These are phyloP conservation scores for Tribolium madens DNA, from an alignment of 1,140 invertebrate genomes.

Conservation along the genomic window DNA sequence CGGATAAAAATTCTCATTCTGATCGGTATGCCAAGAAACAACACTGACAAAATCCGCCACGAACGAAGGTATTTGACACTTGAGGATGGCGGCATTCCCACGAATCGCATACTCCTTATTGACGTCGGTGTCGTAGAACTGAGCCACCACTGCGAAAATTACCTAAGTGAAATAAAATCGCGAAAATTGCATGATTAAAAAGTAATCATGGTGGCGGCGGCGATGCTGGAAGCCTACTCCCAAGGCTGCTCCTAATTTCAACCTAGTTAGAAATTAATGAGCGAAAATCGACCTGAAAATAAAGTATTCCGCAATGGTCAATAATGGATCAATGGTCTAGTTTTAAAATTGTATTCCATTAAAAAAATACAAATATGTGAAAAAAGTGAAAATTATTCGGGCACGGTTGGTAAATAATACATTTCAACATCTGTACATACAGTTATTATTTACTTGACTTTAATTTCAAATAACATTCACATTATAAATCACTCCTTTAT, in stretches of 20 bases:
- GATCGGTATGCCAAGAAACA: constrained; percentile 87
- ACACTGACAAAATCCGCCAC: constrained; percentile 93
- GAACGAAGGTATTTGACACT: constrained; percentile 92
- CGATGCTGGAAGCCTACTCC: too few relatives aligned
- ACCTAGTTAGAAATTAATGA: neutral
- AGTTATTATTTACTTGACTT: neutral
- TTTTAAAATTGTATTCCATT: neutral
- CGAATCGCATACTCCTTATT: constrained; percentile 93
- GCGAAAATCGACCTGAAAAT: neutral
- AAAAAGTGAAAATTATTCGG: too few relatives aligned
- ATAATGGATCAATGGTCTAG: neutral
- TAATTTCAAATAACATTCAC: neutral
- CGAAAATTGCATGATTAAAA: neutral
- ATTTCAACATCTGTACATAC: neutral
- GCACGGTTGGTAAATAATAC: neutral
- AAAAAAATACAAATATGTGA: too few relatives aligned
- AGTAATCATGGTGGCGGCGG: too few relatives aligned
- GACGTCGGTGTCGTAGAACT: constrained; percentile 88
- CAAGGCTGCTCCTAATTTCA: neutral
- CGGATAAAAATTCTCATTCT: constrained; percentile 77
- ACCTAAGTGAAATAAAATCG: neutral
- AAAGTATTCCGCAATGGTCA: neutral
- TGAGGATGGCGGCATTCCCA: constrained; percentile 90
- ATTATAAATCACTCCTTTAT: neutral
- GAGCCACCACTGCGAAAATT: constrained; percentile 78